Evolutionary conservation across 1,140 invertebrate species (phyloP), one percentile per base, ranked within the genome.

Genomic region (Samia ricini): DNA sequence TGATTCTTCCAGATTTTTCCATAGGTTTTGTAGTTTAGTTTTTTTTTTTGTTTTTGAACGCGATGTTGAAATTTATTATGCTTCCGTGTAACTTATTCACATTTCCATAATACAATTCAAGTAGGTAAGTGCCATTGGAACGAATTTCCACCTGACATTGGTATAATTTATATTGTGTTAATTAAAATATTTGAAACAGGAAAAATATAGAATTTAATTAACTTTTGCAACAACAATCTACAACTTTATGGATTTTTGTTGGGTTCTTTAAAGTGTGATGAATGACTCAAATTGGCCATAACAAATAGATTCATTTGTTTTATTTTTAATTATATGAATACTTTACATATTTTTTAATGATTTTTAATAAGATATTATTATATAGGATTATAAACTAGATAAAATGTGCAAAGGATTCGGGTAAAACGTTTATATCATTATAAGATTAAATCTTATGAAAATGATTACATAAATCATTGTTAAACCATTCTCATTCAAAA

Each of bases 191-290:
- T 55, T 24, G 15, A 12, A 22, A 55, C 52, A 55, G 24, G 24
- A 55, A 24, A 55, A 55, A 55, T 55, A 55, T 55, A 22, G 22
- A 55, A 24, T 55, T 55, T 55, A 55, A 55, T 55, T 55, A 55
- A 55, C 33, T 42, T 42, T 15, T 42, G 33, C 33, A 42, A 42
- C 10, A 42, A 42, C 33, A 10, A 12, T 12, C 52, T 52, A 21
- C 22, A 23, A 55, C n/a, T 8, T 42, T 1, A 12, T 22, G 15
- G 12, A 8, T 18, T 22, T 42, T 42, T 42, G n/a, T 42, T 42
- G 2, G 3, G 33, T 15, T 42, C 33, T 42, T 7, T 15, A n/a
- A 12, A 15, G n/a, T 51, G 19, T 51, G 48, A 51, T 18, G 6
- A 24, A 8, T 24, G 21, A 12, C 10, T 15, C 23, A 55, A 55